These are phyloP conservation scores for Florisuga fusca DNA, from an alignment of 2,797 vertebrate genomes.

Conservation along the genomic window DNA sequence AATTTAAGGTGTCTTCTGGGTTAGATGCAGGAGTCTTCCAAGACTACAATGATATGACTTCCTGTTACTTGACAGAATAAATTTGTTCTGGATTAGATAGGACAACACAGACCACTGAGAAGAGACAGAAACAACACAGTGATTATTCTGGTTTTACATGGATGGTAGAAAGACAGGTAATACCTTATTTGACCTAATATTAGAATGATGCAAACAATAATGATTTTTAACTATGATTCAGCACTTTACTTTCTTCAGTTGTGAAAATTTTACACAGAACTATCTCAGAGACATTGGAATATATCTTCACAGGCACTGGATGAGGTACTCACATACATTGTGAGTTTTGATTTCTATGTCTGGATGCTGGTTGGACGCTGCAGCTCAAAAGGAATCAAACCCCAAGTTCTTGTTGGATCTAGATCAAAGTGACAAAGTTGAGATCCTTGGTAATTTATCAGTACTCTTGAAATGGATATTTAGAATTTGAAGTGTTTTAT, in stretches of 20 bases:
- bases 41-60: not conserved
- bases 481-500: not conserved
- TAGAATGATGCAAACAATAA: not conserved
- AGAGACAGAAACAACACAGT: not conserved
- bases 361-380: not conserved
- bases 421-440: not conserved
- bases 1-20: not conserved
- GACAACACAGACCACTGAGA: not conserved
- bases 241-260: not conserved
- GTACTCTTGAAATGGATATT: not conserved
- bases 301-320: not conserved
- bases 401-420: not conserved
- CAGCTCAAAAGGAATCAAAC: not conserved
- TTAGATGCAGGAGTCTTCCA: not conserved
- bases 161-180: not conserved
- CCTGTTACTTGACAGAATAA: not conserved
- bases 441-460: not conserved
- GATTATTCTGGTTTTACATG: not conserved
- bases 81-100: not conserved
- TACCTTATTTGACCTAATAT: not conserved
- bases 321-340: not conserved
- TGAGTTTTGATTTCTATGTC: not conserved
- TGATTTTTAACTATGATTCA: not conserved
- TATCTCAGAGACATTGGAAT: not conserved
- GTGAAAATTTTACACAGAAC: not conserved